Base-by-base conservation (phyloP, 2,888 invertebrate species). In the Axea sp. region DNA sequence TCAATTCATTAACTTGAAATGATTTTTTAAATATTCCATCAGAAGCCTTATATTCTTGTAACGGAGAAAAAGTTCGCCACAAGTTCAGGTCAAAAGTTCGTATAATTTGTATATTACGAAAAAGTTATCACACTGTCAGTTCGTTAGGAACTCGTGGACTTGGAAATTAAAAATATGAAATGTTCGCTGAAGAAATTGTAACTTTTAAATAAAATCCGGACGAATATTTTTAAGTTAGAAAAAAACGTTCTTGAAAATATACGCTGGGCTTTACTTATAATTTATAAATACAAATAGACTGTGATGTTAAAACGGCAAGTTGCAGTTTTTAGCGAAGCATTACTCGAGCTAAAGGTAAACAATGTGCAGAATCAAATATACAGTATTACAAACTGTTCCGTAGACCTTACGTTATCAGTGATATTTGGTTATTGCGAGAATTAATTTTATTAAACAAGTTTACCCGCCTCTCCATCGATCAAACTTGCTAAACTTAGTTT, bases 401-500 rank as follows among this genome's bases (percentile, higher is more conserved):
- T n/a, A n/a, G n/a, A 26, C 17, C 7, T 2, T 47, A 24, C 9
- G 9, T 49, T 22, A 24, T 8, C 11, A n/a, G 11, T 26, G 15
- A 51, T 19, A 17, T 14, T 30, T 19, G 0, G 8, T 55, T 55
- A 31, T 41, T 30, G 15, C 22, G 12, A 14, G 6, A 31, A 17
- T 30, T 41, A 41, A 55, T 41, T 55, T 41, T 55, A 55, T 41
- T 15, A 17, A 12, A 41, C 41, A 41, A 55, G 41, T 55, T 55
- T 41, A 41, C 19, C 1, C 22, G 15, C 11, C 6, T 2, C n/a
- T 12, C 15, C 30, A 49, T 62, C 62, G 8, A 62, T 62, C 31
- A 62, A 39, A 62, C 49, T 49, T 49, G 26, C 39, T 11, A 11
- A 62, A 62, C 62, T 62, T 30, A 62, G 37, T 62, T 57, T 47